phyloP scores from a whole-genome alignment of 2,113 vertebrate species.

The Pipa parva region DNA sequence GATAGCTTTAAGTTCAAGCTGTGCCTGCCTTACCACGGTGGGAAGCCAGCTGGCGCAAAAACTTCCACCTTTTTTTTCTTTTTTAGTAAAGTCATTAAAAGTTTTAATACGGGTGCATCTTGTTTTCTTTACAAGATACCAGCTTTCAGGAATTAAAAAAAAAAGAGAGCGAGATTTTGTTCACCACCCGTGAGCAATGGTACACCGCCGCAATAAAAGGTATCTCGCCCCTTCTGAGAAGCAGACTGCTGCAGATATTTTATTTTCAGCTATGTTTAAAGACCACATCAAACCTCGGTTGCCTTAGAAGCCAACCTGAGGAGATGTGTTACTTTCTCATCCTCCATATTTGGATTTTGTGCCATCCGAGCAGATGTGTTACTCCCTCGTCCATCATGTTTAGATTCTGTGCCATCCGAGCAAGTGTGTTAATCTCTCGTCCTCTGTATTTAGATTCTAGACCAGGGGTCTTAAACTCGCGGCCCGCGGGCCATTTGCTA shows the following conservation, averaged over 20 bases:
- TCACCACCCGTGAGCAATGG: constrained; percentile 50
- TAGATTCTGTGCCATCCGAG: too few relatives aligned
- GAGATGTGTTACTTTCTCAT: constrained; percentile 5
- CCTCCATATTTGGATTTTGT: constrained; percentile 11
- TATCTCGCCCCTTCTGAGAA: not conserved
- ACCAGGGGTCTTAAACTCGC: too few relatives aligned
- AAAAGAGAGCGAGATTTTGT: constrained; percentile 35
- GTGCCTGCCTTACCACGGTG: constrained; percentile 89
- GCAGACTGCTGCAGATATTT: not conserved
- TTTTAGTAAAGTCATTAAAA: constrained; percentile 75
- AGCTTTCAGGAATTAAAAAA: constrained; percentile 58
- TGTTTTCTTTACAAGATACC: constrained; percentile 65
- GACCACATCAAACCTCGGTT: not conserved
- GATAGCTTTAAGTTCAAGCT: constrained; percentile 99
- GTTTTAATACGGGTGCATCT: constrained; percentile 74
- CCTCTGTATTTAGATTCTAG: too few relatives aligned
- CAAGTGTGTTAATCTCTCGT: too few relatives aligned
- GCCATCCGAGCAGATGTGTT: too few relatives aligned
- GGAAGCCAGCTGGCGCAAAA: constrained; percentile 84
- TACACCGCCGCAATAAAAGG: constrained; percentile 13
- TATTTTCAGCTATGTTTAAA: not conserved
- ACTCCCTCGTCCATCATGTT: too few relatives aligned
- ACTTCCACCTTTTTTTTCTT: constrained; percentile 90
- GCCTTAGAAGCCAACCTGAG: not conserved
- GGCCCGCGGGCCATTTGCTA: too few relatives aligned